These are phyloP conservation scores for Eudorcas thomsonii DNA, from an alignment of 2,113 vertebrate genomes.

Conservation along the genomic window DNA sequence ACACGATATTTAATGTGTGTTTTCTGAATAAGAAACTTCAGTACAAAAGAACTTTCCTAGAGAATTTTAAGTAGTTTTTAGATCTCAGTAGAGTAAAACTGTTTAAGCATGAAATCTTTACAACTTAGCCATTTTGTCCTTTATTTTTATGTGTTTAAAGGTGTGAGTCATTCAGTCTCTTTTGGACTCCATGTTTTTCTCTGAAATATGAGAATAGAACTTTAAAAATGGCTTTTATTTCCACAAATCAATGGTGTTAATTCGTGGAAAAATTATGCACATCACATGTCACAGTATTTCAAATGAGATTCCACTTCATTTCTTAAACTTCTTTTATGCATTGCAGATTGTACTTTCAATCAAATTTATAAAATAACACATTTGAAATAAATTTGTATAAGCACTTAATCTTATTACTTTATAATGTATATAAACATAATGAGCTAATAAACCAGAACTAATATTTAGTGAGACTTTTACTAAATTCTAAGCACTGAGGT, in stretches of 20 bases:
- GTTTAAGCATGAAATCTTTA: background rate
- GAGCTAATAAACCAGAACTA: background rate
- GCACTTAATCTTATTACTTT: background rate
- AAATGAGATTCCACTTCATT: background rate
- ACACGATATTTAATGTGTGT: background rate
- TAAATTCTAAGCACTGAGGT: background rate
- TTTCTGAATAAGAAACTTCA: background rate
- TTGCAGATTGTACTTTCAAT: background rate
- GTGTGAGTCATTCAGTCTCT: background rate
- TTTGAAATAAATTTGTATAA: background rate
- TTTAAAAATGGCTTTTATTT: background rate
- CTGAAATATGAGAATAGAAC: background rate
- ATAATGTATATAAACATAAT: background rate
- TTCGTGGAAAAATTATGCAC: background rate
- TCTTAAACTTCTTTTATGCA: background rate
- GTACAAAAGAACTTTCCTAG: background rate
- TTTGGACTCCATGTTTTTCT: background rate
- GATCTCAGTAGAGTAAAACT: background rate
- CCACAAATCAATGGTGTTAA: background rate
- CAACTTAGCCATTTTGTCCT: background rate
- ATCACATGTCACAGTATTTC: background rate
- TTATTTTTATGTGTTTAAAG: slow-evolving; percentile 9
- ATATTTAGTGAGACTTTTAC: background rate
- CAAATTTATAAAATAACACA: background rate
- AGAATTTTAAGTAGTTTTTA: background rate